Conservation (phyloP, 2,113 vertebrate genomes). For the Microcebus murinus region DNA sequence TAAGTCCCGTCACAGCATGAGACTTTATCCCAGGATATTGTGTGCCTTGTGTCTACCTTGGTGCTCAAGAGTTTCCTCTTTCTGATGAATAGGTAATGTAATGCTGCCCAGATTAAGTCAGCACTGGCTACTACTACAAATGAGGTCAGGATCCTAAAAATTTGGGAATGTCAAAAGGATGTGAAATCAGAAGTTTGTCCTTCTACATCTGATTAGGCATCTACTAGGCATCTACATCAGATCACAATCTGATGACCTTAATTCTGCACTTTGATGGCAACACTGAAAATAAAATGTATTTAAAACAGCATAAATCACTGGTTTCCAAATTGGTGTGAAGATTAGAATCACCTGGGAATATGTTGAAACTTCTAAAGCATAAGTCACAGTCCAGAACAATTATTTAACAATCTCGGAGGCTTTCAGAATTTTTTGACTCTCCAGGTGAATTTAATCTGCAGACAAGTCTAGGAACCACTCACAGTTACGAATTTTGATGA, state of each 20-base stretch:
- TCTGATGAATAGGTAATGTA: background rate
- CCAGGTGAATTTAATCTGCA: background rate
- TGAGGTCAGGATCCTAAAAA: background rate
- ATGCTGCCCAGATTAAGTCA: background rate
- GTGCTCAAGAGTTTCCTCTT: background rate
- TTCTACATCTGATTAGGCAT: background rate
- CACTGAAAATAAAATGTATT: background rate
- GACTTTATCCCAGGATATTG: background rate
- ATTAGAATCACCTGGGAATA: background rate
- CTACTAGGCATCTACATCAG: no score
- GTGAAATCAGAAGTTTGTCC: background rate
- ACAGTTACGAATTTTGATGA: background rate
- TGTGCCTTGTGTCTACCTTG: background rate
- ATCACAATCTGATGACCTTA: background rate
- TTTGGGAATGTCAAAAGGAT: background rate
- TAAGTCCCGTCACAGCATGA: background rate
- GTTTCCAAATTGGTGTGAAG: background rate
- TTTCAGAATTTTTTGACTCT: background rate
- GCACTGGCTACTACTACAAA: background rate
- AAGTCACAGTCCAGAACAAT: background rate
- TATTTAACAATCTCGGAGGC: background rate
- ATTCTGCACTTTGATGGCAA: background rate
- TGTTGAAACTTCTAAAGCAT: background rate
- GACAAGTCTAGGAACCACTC: background rate
- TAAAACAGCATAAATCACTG: background rate